Evolutionary conservation across 2,888 invertebrate genomes (phyloP).

Genomic region (Diarsia rubi): DNA sequence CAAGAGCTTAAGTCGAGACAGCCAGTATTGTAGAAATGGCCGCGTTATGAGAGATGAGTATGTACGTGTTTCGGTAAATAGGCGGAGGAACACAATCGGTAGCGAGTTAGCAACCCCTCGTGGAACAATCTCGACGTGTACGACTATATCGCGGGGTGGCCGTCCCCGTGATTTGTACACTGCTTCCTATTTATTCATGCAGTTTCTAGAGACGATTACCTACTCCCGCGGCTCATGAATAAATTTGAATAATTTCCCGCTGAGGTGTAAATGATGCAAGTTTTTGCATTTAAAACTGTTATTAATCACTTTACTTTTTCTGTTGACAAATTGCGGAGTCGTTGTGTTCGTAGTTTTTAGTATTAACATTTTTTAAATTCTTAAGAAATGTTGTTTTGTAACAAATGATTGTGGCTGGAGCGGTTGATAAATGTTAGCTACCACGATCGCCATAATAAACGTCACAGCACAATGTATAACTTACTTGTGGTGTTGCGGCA

Average conservation of each 20-base stretch:
- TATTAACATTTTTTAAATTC: slow-evolving; percentile 58
- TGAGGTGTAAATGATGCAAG: slow-evolving; percentile 89
- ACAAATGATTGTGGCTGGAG: slow-evolving; percentile 48
- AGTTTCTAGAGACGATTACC: slow-evolving; percentile 87
- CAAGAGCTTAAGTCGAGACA: slow-evolving; percentile 41
- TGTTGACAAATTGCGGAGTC: slow-evolving; percentile 76
- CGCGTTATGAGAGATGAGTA: slow-evolving; percentile 56
- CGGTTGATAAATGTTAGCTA: slow-evolving; percentile 55
- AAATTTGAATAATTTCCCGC: slow-evolving; percentile 88
- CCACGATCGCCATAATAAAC: slow-evolving; percentile 54
- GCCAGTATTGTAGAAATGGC: slow-evolving; percentile 49
- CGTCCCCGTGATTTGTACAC: slow-evolving; percentile 84
- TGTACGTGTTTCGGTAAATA: slow-evolving; percentile 59
- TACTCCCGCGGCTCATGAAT: slow-evolving; percentile 87
- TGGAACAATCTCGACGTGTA: slow-evolving; percentile 68
- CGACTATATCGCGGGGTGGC: slow-evolving; percentile 70
- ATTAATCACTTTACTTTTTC: slow-evolving; percentile 84
- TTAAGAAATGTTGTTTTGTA: slow-evolving; percentile 55
- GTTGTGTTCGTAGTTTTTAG: slow-evolving; percentile 62
- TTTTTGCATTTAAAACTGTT: slow-evolving; percentile 88
- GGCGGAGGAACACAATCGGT: slow-evolving; percentile 56
- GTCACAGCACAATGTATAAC: slow-evolving; percentile 56
- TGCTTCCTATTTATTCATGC: slow-evolving; percentile 88
- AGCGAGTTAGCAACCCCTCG: slow-evolving; percentile 61
- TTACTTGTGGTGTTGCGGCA: slow-evolving; percentile 53